A percentile compares a stretch with the other conserved stretches of the same genome.
Evolutionary conservation across 2,888 invertebrate genomes (phyloP).

Genomic region (Ophioninae sp.): DNA sequence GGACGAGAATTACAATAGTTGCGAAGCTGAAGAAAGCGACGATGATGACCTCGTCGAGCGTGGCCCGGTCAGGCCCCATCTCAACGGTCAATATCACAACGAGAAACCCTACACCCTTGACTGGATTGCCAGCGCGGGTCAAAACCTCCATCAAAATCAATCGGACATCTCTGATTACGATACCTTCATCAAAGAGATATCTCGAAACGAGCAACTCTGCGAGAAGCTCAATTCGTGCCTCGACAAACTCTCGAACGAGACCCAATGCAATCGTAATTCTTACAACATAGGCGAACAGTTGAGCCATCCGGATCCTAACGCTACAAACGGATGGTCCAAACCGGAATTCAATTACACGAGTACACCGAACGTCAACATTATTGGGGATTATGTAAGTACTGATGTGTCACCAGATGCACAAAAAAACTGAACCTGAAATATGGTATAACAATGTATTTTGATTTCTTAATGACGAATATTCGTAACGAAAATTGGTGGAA

Average conservation of each 20-base stretch:
- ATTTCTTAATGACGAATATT: too few relatives aligned
- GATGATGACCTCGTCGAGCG: constrained; percentile 68
- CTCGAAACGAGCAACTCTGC: constrained; percentile 69
- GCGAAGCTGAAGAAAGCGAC: constrained; percentile 48
- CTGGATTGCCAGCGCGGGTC: not conserved
- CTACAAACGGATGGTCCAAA: constrained; percentile 35
- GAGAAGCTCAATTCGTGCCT: constrained; percentile 71
- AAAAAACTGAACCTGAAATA: too few relatives aligned
- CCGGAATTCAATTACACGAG: constrained; percentile 47
- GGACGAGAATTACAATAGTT: constrained; percentile 22
- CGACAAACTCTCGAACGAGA: constrained; percentile 68
- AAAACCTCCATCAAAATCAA: constrained; percentile 42
- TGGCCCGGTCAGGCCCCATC: constrained; percentile 70
- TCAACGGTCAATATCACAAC: constrained; percentile 52
- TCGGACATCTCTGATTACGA: constrained; percentile 66
- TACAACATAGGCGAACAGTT: constrained; percentile 33
- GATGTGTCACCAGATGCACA: not conserved
- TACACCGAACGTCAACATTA: constrained; percentile 43
- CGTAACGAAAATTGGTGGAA: too few relatives aligned
- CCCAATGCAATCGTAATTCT: constrained; percentile 23
- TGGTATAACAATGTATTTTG: too few relatives aligned
- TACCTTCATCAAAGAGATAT: constrained; percentile 67
- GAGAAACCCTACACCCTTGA: constrained; percentile 64
- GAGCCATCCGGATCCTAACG: constrained; percentile 23
- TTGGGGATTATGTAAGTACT: constrained; percentile 49